Base-by-base conservation (phyloP, 2,888 invertebrate species). In the Netelia virgata region DNA sequence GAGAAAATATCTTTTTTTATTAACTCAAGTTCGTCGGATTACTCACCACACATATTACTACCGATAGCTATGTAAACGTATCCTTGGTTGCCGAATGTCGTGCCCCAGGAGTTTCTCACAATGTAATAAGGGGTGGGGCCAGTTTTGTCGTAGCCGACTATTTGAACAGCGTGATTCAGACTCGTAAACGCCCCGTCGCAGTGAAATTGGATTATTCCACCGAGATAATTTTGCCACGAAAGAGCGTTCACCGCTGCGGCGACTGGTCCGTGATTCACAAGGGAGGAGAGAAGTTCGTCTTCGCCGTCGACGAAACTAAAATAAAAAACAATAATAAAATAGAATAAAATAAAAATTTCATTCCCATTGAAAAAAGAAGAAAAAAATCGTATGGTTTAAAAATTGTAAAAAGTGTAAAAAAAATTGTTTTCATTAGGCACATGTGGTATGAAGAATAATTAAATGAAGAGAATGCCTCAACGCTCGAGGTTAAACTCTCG, bases 151-250 rank as follows among this genome's bases (percentile, higher is more conserved):
- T 98, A 98, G 0, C 98, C 98, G 0, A 98, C 96, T 72, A 98
- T 94, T 92, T 97, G 96, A 0, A 97, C 97, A 0, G 97, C 97
- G 91, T 98, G 98, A 92, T 98, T 97, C n/a, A 97, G 93, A 57
- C 94, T 94, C 0, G 90, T 74, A 0, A 94, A 92, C 0, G 94
- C 92, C 1, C 95, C 95, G 76, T 96, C 95, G 94, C 98, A 98
- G 90, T 97, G 96, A 91, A 95, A 97, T 91, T 97, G 97, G 90
- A 98, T 97, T 50, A 97, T 95, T 0, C 98, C 98, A 0, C 97
- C 97, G 9, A 97, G 94, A 92, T 98, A 98, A 93, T 97, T 96
- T 93, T 97, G 97, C 98, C 98, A 98, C 0, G 96, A 95, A 41
- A 96, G 94, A 0, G 97, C 98, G 93, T 98, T 98, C 0, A 98